These are phyloP conservation scores for Isurus oxyrinchus DNA, from an alignment of 2,113 vertebrate species.

Conservation along the genomic window DNA sequence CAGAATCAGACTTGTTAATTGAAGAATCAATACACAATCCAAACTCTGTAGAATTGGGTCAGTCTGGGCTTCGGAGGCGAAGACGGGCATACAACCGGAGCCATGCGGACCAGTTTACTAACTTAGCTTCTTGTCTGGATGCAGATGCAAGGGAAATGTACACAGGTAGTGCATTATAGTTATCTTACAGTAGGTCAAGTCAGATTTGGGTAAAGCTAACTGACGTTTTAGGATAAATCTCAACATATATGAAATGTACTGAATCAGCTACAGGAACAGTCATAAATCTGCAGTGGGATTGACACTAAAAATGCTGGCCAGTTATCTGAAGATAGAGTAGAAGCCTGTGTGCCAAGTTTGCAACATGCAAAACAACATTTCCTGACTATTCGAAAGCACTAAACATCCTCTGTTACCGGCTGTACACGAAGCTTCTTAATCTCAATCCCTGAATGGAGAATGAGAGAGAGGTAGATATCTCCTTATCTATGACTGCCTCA, in stretches of 20 bases:
- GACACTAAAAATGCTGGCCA: neutral
- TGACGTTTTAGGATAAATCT: neutral
- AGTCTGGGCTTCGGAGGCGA: constrained; percentile 66
- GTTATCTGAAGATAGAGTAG: neutral
- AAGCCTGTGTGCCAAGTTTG: neutral
- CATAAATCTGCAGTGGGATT: neutral
- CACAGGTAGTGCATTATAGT: constrained; percentile 48
- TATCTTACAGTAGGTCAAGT: constrained; percentile 45
- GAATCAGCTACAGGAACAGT: neutral
- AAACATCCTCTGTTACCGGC: neutral
- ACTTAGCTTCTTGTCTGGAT: constrained; percentile 48
- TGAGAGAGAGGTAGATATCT: neutral
- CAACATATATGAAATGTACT: neutral
- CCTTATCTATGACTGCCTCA: neutral
- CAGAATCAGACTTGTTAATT: constrained; percentile 78
- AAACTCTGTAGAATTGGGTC: constrained; percentile 66
- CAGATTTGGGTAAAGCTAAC: constrained; percentile 46
- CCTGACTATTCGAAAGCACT: neutral
- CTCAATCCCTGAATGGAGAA: neutral
- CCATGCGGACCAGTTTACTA: constrained; percentile 63
- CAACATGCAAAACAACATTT: neutral
- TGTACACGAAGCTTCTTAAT: neutral
- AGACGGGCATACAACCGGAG: constrained; percentile 69
- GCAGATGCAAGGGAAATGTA: constrained; percentile 45
- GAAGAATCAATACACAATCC: constrained; percentile 76